Evolutionary conservation across 2,888 invertebrate genomes (phyloP), one percentile per base, ranked within the genome.

Genomic region (Liodrosophila aerea): DNA sequence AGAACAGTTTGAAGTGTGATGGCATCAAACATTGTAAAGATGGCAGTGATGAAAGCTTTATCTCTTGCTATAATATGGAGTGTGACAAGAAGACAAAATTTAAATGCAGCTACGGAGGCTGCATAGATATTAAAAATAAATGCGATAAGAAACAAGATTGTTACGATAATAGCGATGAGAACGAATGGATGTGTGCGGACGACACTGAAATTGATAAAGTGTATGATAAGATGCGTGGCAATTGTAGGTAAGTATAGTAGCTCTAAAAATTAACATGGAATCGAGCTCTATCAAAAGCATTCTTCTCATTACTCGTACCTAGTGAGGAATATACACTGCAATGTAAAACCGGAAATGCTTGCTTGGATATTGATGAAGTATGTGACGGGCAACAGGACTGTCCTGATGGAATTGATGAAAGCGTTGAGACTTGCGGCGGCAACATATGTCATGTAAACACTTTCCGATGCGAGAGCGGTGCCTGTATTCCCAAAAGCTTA

Each of bases 311-410:
- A n/a, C n/a, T n/a, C n/a, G n/a, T 13, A 46, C 36, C 7, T 4
- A 2, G 1, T 0, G 0, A 9, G 27, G 30, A n/a, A 30, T 1
- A n/a, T 11, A 3, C 5, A 15, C 12, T 12, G 11, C 3, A n/a
- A 12, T 34, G 34, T n/a, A 12, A 3, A 31, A 72, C 70, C 0
- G 3, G 1, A 0, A 8, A 7, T n/a, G 0, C 34, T n/a, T 74
- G 75, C 15, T 0, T 73, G 9, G 15, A 12, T 8, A 34, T 12
- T 41, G 73, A 75, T 34, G 18, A 64, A 5, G 15, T 71, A 2
- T 88, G 88, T 34, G 66, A 88, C 63, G 87, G 88, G 0, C 0
- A 5, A 2, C 2, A 7, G 0, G 53, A 88, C 37, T 88, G 88
- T 43, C 0, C 9, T 0, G 73, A 84, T 43, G 62, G 64, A 11